Evolutionary conservation across 1,140 invertebrate genomes (phyloP), one percentile per base, ranked within the genome.

Genomic region (Magallana angulata): DNA sequence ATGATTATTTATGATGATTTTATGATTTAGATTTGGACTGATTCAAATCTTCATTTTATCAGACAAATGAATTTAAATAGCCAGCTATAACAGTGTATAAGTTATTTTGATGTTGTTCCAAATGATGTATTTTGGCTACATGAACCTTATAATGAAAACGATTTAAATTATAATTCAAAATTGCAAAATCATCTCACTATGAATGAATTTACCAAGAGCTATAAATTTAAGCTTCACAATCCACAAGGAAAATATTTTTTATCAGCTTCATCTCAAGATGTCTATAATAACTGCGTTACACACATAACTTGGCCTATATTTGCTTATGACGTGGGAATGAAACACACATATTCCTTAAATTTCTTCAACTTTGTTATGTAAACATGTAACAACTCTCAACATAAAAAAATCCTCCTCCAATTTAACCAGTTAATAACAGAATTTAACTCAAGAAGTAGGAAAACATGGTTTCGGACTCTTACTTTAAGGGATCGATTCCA

Each of bases 341-440:
- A 76, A 76, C 24, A 76, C 68, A 76, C 68, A 76, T 76, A 76
- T 76, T 76, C 24, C 68, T 76, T 24, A 24, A 24, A 24, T 24
- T 76, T 36, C 36, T 64, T 64, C 14, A 16, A 18, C 16, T 64
- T 64, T 5, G 11, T 48, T 48, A 62, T 16, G 8, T 16, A 11
- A 30, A 30, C 18, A 24, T 36, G 24, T 12, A 12, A 64, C 16
- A n/a, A 16, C 7, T n/a, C 60, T 64, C 14, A 64, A 18, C 18
- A 16, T 64, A 7, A 64, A 48, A 24, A 48, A 48, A 48, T 48
- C 5, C 36, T 48, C 36, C 36, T 48, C 36, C 36, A 48, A 48
- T 48, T 24, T 48, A 48, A 48, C 36, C 36, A 62, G 12, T 0
- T 62, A 3, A 16, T n/a, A 62, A 62, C 60, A 62, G n/a, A 62